Conservation (phyloP, 2,888 invertebrate genomes). For the Hymenopus coronatus region DNA sequence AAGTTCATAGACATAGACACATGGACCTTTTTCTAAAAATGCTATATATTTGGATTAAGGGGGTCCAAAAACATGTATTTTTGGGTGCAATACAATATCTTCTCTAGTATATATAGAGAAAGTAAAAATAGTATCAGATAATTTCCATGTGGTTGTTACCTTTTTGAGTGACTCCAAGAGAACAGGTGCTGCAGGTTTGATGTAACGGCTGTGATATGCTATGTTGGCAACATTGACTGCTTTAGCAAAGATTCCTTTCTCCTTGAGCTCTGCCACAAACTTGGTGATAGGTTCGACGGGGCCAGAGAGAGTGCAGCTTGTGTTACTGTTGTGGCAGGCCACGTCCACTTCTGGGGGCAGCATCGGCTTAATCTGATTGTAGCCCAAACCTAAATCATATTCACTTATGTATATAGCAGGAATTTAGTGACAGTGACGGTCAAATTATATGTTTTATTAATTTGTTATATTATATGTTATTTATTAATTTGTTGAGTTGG, state of each 20-base stretch:
- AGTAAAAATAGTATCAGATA: too few relatives aligned
- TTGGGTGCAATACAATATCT: too few relatives aligned
- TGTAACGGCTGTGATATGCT: constrained; percentile 41
- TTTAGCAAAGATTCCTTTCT: constrained; percentile 38
- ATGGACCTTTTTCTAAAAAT: too few relatives aligned
- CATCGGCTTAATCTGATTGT: constrained; percentile 40
- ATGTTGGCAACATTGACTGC: constrained; percentile 39
- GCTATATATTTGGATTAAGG: too few relatives aligned
- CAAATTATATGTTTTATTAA: too few relatives aligned
- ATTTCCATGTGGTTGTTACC: constrained; percentile 37
- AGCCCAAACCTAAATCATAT: constrained; percentile 44
- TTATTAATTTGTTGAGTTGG: too few relatives aligned
- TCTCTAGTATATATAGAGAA: too few relatives aligned
- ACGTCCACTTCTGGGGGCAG: constrained; percentile 65
- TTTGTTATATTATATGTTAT: too few relatives aligned
- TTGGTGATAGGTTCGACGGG: constrained; percentile 60
- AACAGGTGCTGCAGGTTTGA: constrained; percentile 47
- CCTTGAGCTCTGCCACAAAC: constrained; percentile 57
- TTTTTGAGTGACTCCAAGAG: constrained; percentile 47
- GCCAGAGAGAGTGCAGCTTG: constrained; percentile 77
- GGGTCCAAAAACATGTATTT: too few relatives aligned
- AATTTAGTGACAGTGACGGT: too few relatives aligned
- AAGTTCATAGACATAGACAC: too few relatives aligned
- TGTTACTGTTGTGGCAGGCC: constrained; percentile 77
- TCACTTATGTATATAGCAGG: too few relatives aligned